These are phyloP conservation scores for Philotrypesis tridentata DNA, from an alignment of 1,140 invertebrate species.

Conservation along the genomic window DNA sequence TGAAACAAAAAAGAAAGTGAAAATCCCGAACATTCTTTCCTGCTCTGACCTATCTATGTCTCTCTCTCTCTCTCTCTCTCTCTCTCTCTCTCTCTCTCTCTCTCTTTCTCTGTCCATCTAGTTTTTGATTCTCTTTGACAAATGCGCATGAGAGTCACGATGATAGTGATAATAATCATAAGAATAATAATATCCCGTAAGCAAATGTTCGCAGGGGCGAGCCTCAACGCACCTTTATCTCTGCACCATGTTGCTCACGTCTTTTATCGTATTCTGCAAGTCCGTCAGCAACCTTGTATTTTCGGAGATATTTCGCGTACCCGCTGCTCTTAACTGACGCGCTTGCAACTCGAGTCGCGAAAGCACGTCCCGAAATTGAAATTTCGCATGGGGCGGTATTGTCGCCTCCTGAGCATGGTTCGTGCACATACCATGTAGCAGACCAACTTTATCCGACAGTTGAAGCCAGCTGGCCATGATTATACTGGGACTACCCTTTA, in stretches of 20 bases:
- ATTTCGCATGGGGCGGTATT: slow-evolving; percentile 89
- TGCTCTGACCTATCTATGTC: not conserved
- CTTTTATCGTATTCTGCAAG: slow-evolving; percentile 86
- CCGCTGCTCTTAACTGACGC: slow-evolving; percentile 82
- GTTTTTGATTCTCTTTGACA: slow-evolving; percentile 31
- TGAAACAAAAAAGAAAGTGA: slow-evolving; percentile 21
- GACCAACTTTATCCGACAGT: slow-evolving; percentile 87
- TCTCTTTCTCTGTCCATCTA: not conserved
- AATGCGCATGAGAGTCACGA: not conserved
- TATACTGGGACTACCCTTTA: slow-evolving; percentile 77
- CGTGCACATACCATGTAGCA: slow-evolving; percentile 85
- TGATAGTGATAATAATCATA: slow-evolving; percentile 14
- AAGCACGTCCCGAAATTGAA: slow-evolving; percentile 91
- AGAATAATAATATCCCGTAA: slow-evolving; percentile 8
- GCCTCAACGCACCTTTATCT: slow-evolving; percentile 75
- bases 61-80: not conserved
- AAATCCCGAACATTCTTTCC: not conserved
- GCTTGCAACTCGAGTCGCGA: slow-evolving; percentile 87
- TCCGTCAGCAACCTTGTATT: slow-evolving; percentile 81
- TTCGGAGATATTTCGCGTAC: slow-evolving; percentile 81
- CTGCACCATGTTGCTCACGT: slow-evolving; percentile 86
- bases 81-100: not conserved
- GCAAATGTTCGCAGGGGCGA: not conserved
- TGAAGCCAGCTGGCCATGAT: slow-evolving; percentile 85
- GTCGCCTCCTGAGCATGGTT: slow-evolving; percentile 82